A percentile compares a stretch with the other conserved stretches of the same genome.
These are phyloP conservation scores for Mongoloraphidia duomilia DNA, from an alignment of 2,888 invertebrate species.

Conservation along the genomic window DNA sequence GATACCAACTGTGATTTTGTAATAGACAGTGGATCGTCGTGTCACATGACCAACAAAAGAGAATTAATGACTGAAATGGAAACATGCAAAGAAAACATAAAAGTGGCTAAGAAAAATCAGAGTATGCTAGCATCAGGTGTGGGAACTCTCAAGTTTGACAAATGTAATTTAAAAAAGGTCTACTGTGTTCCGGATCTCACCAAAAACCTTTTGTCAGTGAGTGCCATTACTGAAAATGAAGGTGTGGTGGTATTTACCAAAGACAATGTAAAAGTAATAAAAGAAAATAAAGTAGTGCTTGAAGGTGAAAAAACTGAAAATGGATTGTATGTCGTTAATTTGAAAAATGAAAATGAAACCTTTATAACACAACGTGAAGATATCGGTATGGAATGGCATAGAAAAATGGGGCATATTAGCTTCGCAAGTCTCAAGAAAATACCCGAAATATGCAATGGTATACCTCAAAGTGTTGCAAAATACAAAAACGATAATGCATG, in stretches of 20 bases:
- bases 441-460: neutral
- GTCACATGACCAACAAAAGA: too few relatives aligned
- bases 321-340: constrained; percentile 1
- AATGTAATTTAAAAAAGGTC: neutral
- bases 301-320: neutral
- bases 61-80: too few relatives aligned
- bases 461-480: neutral
- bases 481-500: constrained; percentile 17
- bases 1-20: too few relatives aligned
- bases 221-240: neutral
- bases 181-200: neutral
- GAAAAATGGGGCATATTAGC: neutral
- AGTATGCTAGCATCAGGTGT: too few relatives aligned
- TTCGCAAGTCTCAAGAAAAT: neutral
- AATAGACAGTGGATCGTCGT: too few relatives aligned
- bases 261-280: too few relatives aligned
- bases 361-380: too few relatives aligned
- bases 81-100: too few relatives aligned
- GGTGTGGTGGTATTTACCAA: too few relatives aligned
- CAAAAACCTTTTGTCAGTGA: constrained; percentile 1
- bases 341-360: too few relatives aligned
- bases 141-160: too few relatives aligned
- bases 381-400: neutral
- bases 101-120: too few relatives aligned
- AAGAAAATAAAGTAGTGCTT: neutral